A percentile compares a stretch with the other conserved stretches of the same genome.
phyloP scores from a whole-genome alignment of 2,888 invertebrate species.

The Amphipoea lucens region DNA sequence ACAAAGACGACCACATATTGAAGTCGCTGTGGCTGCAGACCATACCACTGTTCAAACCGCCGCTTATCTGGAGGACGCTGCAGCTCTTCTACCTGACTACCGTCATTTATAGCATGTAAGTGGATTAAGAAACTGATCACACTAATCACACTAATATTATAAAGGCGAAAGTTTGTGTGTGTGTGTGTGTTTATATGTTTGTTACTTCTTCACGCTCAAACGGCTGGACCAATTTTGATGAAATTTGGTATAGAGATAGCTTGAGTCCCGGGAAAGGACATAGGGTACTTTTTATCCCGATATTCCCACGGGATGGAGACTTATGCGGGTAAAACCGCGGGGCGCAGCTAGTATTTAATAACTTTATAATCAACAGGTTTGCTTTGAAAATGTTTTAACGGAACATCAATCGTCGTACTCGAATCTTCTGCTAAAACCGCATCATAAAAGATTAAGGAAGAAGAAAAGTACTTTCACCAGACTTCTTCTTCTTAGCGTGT shows the following conservation, averaged over 20 bases:
- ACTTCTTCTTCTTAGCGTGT: not conserved
- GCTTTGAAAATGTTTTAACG: not conserved
- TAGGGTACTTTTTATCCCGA: too few species aligned
- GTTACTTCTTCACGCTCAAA: too few species aligned
- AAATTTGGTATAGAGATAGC: too few species aligned
- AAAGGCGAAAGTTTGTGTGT: too few species aligned
- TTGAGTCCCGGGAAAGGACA: too few species aligned
- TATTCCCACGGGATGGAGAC: too few species aligned
- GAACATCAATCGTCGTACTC: not conserved
- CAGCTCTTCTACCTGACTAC: conserved; percentile 56
- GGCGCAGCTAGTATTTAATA: too few species aligned
- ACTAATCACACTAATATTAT: too few species aligned
- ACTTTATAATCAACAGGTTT: not conserved
- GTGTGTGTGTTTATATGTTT: too few species aligned
- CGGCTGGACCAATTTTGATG: too few species aligned
- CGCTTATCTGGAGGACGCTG: conserved; percentile 45
- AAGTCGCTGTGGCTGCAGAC: conserved; percentile 58
- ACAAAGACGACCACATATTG: conserved; percentile 28
- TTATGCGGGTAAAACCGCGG: too few species aligned
- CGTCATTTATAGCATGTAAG: conserved; percentile 58
- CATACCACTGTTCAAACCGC: conserved; percentile 49
- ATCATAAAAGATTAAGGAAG: not conserved
- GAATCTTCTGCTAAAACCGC: not conserved
- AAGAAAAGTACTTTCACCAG: not conserved
- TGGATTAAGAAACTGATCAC: not conserved